Evolutionary conservation across 2,797 vertebrate genomes (phyloP).

Genomic region (Odontamblyopus lacepedii): DNA sequence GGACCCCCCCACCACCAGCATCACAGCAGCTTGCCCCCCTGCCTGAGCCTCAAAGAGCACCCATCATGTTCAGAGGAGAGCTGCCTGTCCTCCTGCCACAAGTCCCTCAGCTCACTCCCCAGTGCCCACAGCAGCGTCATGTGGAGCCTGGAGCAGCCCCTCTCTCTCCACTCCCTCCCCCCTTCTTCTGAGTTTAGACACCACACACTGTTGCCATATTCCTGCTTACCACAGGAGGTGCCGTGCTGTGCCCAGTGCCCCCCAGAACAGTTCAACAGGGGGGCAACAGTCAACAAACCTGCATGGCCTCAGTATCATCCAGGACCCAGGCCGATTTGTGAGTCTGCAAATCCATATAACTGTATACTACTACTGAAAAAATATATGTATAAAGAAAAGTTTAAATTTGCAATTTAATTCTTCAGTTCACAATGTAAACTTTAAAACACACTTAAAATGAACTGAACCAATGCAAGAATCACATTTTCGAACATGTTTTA

Average conservation of each 20-base stretch:
- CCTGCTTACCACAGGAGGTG: slow-evolving; percentile 54
- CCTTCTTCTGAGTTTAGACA: slow-evolving; percentile 48
- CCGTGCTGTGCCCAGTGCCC: slow-evolving; percentile 69
- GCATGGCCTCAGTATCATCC: slow-evolving; percentile 48
- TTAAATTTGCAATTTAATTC: too few relatives aligned
- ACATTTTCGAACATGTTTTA: not conserved
- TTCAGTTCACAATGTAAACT: too few relatives aligned
- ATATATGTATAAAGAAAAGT: too few relatives aligned
- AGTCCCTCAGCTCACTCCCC: slow-evolving; percentile 47
- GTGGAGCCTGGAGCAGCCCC: slow-evolving; percentile 76
- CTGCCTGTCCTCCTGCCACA: slow-evolving; percentile 56
- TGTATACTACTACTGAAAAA: not conserved
- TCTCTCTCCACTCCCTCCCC: slow-evolving; percentile 74
- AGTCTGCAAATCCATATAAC: slow-evolving; percentile 48
- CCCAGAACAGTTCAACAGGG: slow-evolving; percentile 48
- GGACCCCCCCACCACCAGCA: slow-evolving; percentile 28
- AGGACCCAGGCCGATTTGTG: slow-evolving; percentile 54
- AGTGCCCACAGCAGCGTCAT: slow-evolving; percentile 43
- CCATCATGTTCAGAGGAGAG: slow-evolving; percentile 47
- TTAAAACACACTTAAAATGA: too few relatives aligned
- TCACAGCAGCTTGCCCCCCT: slow-evolving; percentile 63
- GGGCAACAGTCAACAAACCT: slow-evolving; percentile 24
- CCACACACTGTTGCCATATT: slow-evolving; percentile 63
- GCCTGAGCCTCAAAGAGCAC: slow-evolving; percentile 50
- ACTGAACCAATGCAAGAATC: not conserved